Percentiles rank a stretch among this genome's conserved stretches.
These are phyloP conservation scores for Ispidina lecontei DNA, from an alignment of 2,797 vertebrate species.

Conservation along the genomic window DNA sequence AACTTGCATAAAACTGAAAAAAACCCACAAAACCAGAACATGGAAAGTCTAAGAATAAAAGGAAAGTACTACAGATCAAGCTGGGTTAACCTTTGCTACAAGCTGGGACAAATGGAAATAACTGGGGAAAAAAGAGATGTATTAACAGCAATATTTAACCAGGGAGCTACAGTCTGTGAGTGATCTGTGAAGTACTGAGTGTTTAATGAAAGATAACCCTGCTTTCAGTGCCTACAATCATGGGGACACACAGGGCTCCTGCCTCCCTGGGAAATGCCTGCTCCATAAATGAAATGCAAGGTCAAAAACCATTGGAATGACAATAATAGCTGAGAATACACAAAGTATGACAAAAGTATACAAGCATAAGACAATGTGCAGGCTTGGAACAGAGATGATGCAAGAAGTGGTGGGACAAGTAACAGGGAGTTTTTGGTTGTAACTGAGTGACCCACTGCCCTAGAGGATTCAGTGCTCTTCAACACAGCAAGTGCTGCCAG, in stretches of 20 bases:
- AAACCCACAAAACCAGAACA: not conserved
- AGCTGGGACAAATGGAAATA: not conserved
- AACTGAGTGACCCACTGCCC: not conserved
- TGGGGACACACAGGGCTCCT: not conserved
- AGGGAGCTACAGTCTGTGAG: not conserved
- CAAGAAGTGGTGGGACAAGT: not conserved
- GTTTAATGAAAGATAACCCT: not conserved
- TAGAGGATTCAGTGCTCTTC: not conserved
- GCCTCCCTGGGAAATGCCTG: not conserved
- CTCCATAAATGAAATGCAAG: not conserved
- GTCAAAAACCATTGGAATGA: not conserved
- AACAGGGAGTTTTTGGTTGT: not conserved
- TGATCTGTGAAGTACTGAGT: not conserved
- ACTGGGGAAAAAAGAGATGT: not conserved
- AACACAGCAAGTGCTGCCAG: not conserved
- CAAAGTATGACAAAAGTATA: not conserved
- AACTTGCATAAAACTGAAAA: not conserved
- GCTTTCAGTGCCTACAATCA: not conserved
- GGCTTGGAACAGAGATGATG: not conserved
- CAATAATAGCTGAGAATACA: not conserved
- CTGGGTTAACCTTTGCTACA: not conserved
- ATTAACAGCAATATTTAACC: conserved; percentile 13
- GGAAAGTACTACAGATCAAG: not conserved
- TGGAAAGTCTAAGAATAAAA: not conserved
- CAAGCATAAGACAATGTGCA: not conserved